Conservation (phyloP, 2,797 vertebrate species). For the Cynopterus sphinx region DNA sequence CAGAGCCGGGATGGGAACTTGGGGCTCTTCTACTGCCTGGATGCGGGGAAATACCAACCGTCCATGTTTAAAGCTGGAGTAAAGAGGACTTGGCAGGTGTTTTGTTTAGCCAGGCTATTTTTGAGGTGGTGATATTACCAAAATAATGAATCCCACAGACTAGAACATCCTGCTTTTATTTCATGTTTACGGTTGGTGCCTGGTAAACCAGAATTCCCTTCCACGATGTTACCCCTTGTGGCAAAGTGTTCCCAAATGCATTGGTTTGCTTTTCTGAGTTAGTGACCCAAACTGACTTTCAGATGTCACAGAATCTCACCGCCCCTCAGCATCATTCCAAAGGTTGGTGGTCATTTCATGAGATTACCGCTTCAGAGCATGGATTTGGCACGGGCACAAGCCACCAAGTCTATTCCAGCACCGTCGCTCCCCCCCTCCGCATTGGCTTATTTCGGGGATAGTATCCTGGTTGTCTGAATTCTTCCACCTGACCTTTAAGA, state of each 20-base stretch:
- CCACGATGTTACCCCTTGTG: background rate
- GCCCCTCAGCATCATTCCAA: background rate
- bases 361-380: background rate
- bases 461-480: background rate
- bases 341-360: background rate
- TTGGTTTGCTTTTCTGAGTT: slow-evolving; percentile 6
- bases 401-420: too few relatives aligned
- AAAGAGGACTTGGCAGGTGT: background rate
- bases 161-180: background rate
- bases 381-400: background rate
- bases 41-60: background rate
- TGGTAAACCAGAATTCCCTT: background rate
- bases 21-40: background rate
- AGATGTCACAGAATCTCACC: background rate
- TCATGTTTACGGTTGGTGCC: background rate
- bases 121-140: background rate
- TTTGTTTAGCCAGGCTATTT: background rate
- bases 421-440: background rate
- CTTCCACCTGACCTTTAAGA: background rate
- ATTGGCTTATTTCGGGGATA: background rate
- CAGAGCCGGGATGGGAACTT: background rate
- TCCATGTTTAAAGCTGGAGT: background rate
- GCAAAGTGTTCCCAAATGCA: background rate
- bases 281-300: background rate
- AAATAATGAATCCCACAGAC: background rate